Conservation (phyloP, 2,797 vertebrate genomes). For the Strix occidentalis region DNA sequence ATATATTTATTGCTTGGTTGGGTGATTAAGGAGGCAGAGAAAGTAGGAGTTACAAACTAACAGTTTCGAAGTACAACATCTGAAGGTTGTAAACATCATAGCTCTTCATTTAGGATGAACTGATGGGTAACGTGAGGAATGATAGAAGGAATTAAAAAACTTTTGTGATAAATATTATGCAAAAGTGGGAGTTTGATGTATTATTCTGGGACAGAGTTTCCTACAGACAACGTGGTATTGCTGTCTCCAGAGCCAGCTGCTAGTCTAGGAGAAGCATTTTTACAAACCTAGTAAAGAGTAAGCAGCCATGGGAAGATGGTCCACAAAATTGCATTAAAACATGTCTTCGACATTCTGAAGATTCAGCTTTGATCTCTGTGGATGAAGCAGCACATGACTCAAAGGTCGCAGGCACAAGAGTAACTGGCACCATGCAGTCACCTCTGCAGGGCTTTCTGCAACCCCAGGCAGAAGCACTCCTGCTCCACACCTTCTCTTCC, state of each 20-base stretch:
- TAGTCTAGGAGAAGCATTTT: background rate
- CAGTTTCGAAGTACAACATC: background rate
- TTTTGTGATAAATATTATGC: background rate
- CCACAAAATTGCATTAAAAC: background rate
- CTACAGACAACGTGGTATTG: accelerated
- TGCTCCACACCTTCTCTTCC: background rate
- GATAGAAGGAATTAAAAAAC: background rate
- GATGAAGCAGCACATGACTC: background rate
- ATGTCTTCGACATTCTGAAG: background rate
- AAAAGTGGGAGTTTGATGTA: background rate
- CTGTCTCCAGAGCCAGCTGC: background rate
- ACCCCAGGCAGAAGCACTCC: background rate
- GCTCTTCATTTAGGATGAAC: background rate
- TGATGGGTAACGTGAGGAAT: background rate
- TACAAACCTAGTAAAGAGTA: too few species aligned
- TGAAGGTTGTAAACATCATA: background rate
- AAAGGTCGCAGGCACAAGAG: background rate
- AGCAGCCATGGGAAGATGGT: background rate
- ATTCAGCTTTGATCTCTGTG: background rate
- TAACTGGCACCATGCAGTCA: background rate
- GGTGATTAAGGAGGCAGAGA: background rate
- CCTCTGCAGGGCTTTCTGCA: background rate
- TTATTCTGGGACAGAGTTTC: background rate
- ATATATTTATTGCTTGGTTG: background rate
- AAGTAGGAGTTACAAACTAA: background rate